Conservation (phyloP, 2,113 vertebrate genomes). For the Nicator chloris region DNA sequence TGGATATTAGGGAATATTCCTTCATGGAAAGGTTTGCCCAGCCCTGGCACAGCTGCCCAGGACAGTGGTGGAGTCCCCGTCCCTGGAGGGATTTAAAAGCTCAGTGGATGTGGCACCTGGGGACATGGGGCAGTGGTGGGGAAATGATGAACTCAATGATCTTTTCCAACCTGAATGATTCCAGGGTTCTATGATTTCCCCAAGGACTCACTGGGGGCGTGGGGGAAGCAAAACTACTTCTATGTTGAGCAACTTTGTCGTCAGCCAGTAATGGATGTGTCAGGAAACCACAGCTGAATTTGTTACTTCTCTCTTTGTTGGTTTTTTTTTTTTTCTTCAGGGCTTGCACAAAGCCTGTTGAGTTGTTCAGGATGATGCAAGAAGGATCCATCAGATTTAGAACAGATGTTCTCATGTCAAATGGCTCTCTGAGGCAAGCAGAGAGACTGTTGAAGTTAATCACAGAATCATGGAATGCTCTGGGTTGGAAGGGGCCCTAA, state of each 20-base stretch:
- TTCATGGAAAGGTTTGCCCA: background rate
- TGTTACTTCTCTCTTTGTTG: background rate
- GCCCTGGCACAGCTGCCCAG: background rate
- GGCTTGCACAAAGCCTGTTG: background rate
- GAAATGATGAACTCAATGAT: background rate
- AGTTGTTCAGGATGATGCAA: background rate
- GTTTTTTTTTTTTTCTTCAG: background rate
- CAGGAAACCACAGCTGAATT: background rate
- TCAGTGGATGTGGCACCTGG: background rate
- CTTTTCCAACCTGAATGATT: background rate
- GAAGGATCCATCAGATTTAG: background rate
- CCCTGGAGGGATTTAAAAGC: background rate
- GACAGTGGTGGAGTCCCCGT: background rate
- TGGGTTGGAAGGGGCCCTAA: background rate
- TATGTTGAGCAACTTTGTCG: background rate
- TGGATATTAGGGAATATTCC: background rate
- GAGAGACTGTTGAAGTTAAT: background rate
- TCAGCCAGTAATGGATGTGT: background rate
- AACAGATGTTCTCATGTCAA: background rate
- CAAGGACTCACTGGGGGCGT: background rate
- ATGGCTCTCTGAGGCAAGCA: background rate
- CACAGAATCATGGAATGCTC: background rate
- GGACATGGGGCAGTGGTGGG: background rate
- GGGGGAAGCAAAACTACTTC: background rate
- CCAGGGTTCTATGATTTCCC: background rate